Evolutionary conservation across 2,797 vertebrate genomes (phyloP).

Genomic region (Phoebastria nigripes): DNA sequence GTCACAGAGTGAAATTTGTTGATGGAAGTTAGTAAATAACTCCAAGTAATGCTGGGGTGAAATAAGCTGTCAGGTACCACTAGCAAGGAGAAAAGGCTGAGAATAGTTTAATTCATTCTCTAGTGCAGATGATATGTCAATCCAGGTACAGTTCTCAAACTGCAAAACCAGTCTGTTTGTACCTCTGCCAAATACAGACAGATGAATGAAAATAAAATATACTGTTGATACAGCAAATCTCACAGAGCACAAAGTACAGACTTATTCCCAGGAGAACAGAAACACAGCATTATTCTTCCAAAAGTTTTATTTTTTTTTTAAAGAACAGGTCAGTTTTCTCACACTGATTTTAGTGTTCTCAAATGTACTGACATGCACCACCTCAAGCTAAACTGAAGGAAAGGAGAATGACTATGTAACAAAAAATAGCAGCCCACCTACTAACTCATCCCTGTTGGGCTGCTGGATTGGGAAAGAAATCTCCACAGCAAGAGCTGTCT

Average conservation of each 20-base stretch:
- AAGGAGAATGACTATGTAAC: not conserved
- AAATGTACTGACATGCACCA: not conserved
- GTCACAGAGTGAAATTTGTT: not conserved
- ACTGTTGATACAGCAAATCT: not conserved
- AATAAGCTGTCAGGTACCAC: not conserved
- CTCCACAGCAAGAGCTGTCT: constrained; percentile 24
- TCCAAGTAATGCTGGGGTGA: not conserved
- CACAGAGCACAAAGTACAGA: not conserved
- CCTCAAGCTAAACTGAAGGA: not conserved
- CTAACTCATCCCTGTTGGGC: constrained; percentile 2
- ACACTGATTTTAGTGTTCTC: not conserved
- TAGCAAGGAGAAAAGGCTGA: not conserved
- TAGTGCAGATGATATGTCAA: not conserved
- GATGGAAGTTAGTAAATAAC: not conserved
- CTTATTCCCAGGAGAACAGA: not conserved
- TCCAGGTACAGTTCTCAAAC: not conserved
- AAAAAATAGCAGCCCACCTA: constrained; percentile 27
- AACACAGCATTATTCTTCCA: not conserved
- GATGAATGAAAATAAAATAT: not conserved
- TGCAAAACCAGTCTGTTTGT: not conserved
- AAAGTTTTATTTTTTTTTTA: not conserved
- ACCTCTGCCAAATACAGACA: not conserved
- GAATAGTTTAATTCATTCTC: not conserved
- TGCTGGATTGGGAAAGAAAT: constrained; percentile 29
- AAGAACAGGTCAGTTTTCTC: not conserved